Conservation (phyloP, 2,888 invertebrate species). For the Noctuana brunneofusca region DNA sequence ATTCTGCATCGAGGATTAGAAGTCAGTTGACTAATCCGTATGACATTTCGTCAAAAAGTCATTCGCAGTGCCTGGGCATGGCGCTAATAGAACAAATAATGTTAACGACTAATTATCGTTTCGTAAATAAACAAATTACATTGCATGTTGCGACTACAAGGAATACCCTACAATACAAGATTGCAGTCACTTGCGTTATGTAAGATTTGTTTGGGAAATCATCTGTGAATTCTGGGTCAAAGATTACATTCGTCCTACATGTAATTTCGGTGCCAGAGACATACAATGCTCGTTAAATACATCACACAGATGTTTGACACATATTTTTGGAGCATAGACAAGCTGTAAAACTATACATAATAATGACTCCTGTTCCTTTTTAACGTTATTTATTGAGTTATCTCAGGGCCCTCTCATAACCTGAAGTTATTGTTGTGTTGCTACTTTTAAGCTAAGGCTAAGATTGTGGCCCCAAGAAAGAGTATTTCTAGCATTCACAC, state of each 20-base stretch:
- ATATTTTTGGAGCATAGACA: background rate
- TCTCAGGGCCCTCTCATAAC: too few species aligned
- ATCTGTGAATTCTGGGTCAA: conserved; percentile 28
- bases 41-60: conserved; percentile 20
- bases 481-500: too few species aligned
- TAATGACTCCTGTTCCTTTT: too few species aligned
- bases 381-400: too few species aligned
- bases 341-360: background rate
- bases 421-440: too few species aligned
- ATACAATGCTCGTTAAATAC: background rate
- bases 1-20: background rate
- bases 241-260: conserved; percentile 19
- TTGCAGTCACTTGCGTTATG: conserved; percentile 19
- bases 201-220: conserved; percentile 33
- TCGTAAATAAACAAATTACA: conserved; percentile 28
- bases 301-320: background rate
- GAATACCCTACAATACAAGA: background rate
- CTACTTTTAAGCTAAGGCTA: too few species aligned
- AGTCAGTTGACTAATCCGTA: background rate
- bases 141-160: background rate
- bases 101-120: conserved; percentile 3
- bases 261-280: conserved; percentile 6
- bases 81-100: background rate
- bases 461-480: too few species aligned
- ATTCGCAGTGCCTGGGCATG: background rate